A percentile compares a stretch with the other conserved stretches of the same genome.
phyloP scores from a whole-genome alignment of 2,888 invertebrate genomes.

The Sinhomidia bicolor region DNA sequence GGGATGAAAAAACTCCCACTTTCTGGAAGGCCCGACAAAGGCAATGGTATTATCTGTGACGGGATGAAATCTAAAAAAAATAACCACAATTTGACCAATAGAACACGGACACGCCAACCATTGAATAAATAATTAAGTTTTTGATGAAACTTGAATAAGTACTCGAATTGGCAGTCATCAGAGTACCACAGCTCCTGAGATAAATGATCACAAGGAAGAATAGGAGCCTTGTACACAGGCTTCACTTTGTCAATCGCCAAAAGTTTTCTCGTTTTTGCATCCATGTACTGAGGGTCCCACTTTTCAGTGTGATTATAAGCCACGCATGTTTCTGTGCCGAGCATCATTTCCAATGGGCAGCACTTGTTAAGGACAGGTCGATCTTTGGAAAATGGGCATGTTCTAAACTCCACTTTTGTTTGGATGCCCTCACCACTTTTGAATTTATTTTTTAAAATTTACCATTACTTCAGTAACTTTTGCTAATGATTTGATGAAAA shows the following conservation, averaged over 20 bases:
- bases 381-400: not conserved
- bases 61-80: slow-evolving; percentile 64
- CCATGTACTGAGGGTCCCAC: slow-evolving; percentile 13
- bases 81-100: no score
- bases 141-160: not conserved
- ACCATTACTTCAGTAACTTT: no score
- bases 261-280: not conserved
- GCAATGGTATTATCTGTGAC: slow-evolving; percentile 24
- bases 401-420: not conserved
- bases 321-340: not conserved
- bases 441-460: no score
- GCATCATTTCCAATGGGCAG: slow-evolving; percentile 32
- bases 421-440: not conserved
- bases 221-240: not conserved
- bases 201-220: not conserved
- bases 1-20: slow-evolving; percentile 29
- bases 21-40: slow-evolving; percentile 38
- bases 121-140: not conserved
- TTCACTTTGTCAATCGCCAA: not conserved
- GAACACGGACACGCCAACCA: no score
- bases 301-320: not conserved
- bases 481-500: no score
- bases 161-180: slow-evolving; percentile 34
- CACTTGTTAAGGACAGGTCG: slow-evolving; percentile 15
- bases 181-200: not conserved